Base-by-base conservation (phyloP, 2,113 vertebrate species). In the Poeciliopsis retropinna region DNA sequence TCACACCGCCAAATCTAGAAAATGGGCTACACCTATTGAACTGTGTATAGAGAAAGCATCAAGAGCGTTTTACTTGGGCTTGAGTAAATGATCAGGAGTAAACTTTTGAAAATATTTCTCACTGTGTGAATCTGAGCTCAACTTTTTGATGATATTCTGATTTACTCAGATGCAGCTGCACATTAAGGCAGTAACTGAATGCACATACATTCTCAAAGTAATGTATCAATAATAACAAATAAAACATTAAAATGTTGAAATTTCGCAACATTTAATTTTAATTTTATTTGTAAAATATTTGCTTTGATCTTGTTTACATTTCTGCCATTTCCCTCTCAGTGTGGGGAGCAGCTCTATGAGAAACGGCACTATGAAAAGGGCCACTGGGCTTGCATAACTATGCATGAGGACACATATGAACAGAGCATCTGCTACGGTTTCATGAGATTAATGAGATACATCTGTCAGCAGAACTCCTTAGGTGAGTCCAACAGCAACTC, bases 361-460 rank as follows among this genome's bases (percentile, higher is more conserved):
- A 96, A 96, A 8, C 94, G 97, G 0, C 92, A 93, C 4, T 97
- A 97, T 1, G 93, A 95, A 29, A 96, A 96, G 70, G 96, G 95
- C 70, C 92, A 95, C 77, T 97, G 96, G 97, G 97, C 96, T 64
- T 97, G 96, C 25, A 94, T 96, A 63, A 96, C 85, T 0, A 91
- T 96, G 90, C 84, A 61, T 0, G 94, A 96, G 81, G 94, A 96
- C 1, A 96, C 94, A 3, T 97, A 97, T 0, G 97, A 97, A 28
- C 96, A 97, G 90, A 97, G 96, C 90, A 96, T 95, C 87, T 96
- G 96, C 90, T 95, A 96, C 0, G 96, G 96, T 0, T 97, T 97
- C 80, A 97, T 97, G 97, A 96, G 92, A 92, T 92, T 97, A 77
- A 97, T 97, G 97, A 95, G 88, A 91, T 97, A 96, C 91, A 97